phyloP scores from a whole-genome alignment of 53 echinoderm and acorn worm genomes.

The Hippasteria phrygiana region DNA sequence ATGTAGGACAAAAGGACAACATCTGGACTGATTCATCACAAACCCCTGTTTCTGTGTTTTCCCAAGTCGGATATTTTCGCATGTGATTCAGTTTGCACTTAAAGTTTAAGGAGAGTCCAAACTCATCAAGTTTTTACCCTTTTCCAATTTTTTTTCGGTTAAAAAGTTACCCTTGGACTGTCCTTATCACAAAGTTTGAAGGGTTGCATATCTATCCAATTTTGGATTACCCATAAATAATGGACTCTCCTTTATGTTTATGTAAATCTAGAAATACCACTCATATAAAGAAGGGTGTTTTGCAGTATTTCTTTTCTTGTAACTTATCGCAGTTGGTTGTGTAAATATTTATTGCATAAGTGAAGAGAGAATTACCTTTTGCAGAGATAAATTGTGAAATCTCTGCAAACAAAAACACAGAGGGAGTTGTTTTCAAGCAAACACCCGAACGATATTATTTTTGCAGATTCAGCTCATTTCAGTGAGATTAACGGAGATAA shows the following conservation, averaged over 20 bases:
- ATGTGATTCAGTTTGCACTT: constrained; percentile 40
- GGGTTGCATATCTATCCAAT: neutral
- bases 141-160: neutral
- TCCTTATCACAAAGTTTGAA: neutral
- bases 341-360: constrained; percentile 63
- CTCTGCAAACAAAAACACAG: neutral
- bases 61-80: neutral
- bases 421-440: neutral
- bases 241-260: neutral
- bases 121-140: neutral
- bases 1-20: no score
- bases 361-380: neutral
- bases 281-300: constrained; percentile 2
- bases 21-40: neutral
- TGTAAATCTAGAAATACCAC: constrained; percentile 14
- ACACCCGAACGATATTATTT: neutral
- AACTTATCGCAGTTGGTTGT: constrained; percentile 38
- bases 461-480: neutral
- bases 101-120: neutral
- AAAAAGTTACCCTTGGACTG: neutral
- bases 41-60: neutral
- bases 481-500: neutral
- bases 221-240: neutral
- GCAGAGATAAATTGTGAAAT: neutral
- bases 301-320: constrained; percentile 3